Base-by-base conservation (phyloP, 2,888 invertebrate genomes). In the Metopia argyrocephala region DNA sequence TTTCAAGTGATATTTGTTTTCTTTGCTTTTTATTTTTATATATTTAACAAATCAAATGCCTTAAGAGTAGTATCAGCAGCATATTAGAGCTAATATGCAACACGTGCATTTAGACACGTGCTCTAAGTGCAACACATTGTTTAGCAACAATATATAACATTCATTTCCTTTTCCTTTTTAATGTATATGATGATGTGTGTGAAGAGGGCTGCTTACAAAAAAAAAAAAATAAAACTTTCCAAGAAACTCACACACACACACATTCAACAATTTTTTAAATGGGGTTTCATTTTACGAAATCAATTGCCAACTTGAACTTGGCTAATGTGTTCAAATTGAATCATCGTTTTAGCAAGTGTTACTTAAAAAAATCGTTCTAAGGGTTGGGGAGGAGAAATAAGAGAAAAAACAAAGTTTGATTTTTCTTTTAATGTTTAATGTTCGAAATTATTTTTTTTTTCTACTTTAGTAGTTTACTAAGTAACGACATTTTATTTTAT, bases 31-130 rank as follows among this genome's bases (percentile, higher is more conserved):
- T 15, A 1, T 3, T 12, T 59, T 56, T 62, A 71, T 68, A 5
- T 61, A 7, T 48, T 28, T 31, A 15, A 15, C 12, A 45, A 57
- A 28, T 54, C 25, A 74, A 69, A 76, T 68, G 25, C 48, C 38
- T 38, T 61, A 59, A 70, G 38, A 66, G 69, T 70, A 54, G 69
- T 64, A 74, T 66, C 56, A 56, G 48, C 56, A 74, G 59, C 45
- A 31, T 25, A 25, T 38, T 15, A 59, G 54, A 73, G 54, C 70
- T 84, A 83, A 84, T 84, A 76, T 81, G 78, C 81, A 75, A 64
- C 83, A 78, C 83, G 81, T 83, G 83, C 82, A 79, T 70, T 66
- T 45, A 80, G 83, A 73, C 84, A 84, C 84, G 84, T 83, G 83
- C 21, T 48, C 6, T 57, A 59, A 59, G 64, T 68, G 59, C 69